Percentiles rank a stretch among this genome's conserved stretches.
phyloP scores from a whole-genome alignment of 2,113 vertebrate species.

The Plecotus auritus region DNA sequence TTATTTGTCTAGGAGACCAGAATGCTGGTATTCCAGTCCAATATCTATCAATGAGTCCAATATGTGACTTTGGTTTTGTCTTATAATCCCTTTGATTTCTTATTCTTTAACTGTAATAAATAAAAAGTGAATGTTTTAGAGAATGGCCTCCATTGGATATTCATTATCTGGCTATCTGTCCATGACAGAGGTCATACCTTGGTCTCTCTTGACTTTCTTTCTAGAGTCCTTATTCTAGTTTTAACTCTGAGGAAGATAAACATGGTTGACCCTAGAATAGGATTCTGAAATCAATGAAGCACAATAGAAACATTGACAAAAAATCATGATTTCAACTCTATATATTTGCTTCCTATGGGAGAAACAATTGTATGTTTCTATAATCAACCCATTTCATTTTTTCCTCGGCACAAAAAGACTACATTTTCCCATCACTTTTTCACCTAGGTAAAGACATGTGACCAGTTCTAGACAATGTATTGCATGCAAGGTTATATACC shows the following conservation, averaged over 20 bases:
- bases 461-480: neutral
- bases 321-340: neutral
- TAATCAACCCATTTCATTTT: neutral
- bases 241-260: slow-evolving; percentile 10
- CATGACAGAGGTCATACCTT: neutral
- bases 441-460: neutral
- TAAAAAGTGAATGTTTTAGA: neutral
- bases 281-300: neutral
- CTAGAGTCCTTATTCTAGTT: neutral
- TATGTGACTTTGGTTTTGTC: neutral
- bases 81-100: neutral
- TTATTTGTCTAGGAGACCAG: neutral
- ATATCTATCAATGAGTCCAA: neutral
- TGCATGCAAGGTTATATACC: neutral
- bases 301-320: neutral
- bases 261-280: neutral
- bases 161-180: neutral
- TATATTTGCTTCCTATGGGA: neutral
- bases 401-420: neutral
- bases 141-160: neutral
- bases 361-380: neutral
- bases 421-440: neutral
- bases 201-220: neutral
- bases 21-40: neutral
- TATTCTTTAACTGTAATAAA: neutral